Percentiles rank a stretch among this genome's conserved stretches.
phyloP scores from a whole-genome alignment of 2,888 invertebrate genomes.

The Ennomos quercinarius region DNA sequence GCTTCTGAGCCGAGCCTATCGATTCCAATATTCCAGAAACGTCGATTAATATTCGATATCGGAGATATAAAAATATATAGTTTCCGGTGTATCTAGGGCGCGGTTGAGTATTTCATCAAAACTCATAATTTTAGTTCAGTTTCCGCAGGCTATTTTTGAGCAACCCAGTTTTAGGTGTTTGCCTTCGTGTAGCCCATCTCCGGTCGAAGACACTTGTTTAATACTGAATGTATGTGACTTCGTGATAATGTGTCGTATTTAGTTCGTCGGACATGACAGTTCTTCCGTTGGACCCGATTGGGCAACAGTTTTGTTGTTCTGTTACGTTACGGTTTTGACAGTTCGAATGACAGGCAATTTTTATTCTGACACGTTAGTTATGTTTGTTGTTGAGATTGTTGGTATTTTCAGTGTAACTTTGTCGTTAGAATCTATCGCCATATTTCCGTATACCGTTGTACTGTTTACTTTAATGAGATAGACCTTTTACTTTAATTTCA shows the following conservation, averaged over 20 bases:
- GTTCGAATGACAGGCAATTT: conserved; percentile 43
- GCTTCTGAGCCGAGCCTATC: conserved; percentile 30
- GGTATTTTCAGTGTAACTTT: conserved; percentile 9
- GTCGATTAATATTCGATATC: conserved; percentile 42
- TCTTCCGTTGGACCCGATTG: conserved; percentile 39
- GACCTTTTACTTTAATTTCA: no score
- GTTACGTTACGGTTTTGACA: conserved; percentile 36
- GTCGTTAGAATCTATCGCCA: no score
- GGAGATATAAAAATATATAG: conserved; percentile 57
- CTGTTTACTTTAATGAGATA: no score
- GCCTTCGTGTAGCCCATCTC: conserved; percentile 47
- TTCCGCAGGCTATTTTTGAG: conserved; percentile 78
- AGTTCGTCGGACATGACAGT: conserved; percentile 36
- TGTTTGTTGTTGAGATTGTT: conserved; percentile 20
- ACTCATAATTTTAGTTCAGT: conserved; percentile 79
- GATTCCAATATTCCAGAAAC: conserved; percentile 40
- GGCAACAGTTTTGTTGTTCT: conserved; percentile 34
- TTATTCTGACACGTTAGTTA: conserved; percentile 36
- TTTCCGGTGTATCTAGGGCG: conserved; percentile 68
- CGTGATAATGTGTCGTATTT: conserved; percentile 39
- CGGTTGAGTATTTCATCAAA: conserved; percentile 74
- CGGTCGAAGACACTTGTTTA: conserved; percentile 52
- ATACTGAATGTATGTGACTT: conserved; percentile 38
- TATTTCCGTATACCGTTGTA: no score
- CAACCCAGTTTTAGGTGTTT: conserved; percentile 66